A percentile compares a stretch with the other conserved stretches of the same genome.
phyloP scores from a whole-genome alignment of 2,888 invertebrate species.

The Drosophila recens region DNA sequence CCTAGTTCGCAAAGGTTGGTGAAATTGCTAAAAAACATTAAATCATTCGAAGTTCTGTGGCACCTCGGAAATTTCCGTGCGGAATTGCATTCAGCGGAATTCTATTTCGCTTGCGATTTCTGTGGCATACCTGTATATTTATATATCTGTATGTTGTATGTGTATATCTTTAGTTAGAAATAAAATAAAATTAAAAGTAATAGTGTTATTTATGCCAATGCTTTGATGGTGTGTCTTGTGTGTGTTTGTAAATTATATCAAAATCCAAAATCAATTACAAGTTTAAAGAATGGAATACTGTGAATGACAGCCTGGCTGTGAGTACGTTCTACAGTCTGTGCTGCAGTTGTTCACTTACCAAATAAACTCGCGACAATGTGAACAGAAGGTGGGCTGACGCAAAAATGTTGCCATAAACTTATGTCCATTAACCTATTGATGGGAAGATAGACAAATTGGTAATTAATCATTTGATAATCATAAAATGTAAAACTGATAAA shows the following conservation, averaged over 20 bases:
- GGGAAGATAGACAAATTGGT: background rate
- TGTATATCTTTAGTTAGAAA: conserved; percentile 34
- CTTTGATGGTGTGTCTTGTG: conserved; percentile 40
- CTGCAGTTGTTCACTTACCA: conserved; percentile 89
- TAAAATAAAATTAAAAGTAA: conserved; percentile 40
- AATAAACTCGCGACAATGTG: conserved; percentile 99
- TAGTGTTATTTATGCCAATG: conserved; percentile 55
- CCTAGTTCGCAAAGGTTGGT: too few species aligned
- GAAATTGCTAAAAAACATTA: too few species aligned
- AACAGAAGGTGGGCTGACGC: conserved; percentile 99
- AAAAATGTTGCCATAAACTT: conserved; percentile 99
- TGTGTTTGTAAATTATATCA: conserved; percentile 44
- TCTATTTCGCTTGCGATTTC: too few species aligned
- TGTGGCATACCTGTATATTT: too few species aligned
- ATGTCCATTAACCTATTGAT: conserved; percentile 93
- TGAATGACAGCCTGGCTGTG: conserved; percentile 60
- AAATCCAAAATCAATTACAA: conserved; percentile 67
- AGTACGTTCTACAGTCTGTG: conserved; percentile 46
- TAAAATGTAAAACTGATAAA: background rate
- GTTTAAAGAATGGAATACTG: conserved; percentile 57
- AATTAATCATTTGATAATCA: conserved; percentile 14
- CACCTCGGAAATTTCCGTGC: too few species aligned
- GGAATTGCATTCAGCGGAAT: too few species aligned
- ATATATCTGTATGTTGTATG: background rate
- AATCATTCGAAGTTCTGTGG: too few species aligned